Percentiles rank a stretch among this genome's conserved stretches.
phyloP scores from a whole-genome alignment of 2,888 invertebrate species.

The Neoitamus cyanurus region DNA sequence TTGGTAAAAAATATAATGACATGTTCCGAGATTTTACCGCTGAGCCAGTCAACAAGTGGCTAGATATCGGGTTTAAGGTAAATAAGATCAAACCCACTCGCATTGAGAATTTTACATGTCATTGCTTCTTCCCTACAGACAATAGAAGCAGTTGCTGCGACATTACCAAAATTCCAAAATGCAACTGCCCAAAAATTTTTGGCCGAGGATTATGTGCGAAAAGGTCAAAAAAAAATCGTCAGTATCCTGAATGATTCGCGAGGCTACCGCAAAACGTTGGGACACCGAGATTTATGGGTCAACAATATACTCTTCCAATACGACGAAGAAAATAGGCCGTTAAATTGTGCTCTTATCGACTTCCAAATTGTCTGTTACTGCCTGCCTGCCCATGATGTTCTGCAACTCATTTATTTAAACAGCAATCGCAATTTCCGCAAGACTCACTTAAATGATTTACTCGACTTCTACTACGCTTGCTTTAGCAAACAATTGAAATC shows the following conservation, averaged over 20 bases:
- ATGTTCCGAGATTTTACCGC: neutral
- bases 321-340: conserved; percentile 54
- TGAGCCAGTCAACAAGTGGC: conserved; percentile 17
- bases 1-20: conserved; percentile 42
- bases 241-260: conserved; percentile 58
- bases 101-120: neutral
- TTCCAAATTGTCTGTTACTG: conserved; percentile 70
- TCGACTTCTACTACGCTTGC: conserved; percentile 65
- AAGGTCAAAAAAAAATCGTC: conserved; percentile 55
- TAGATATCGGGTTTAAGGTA: conserved; percentile 43
- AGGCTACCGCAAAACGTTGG: conserved; percentile 66
- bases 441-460: conserved; percentile 60
- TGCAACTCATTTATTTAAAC: conserved; percentile 67
- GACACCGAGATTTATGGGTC: conserved; percentile 65
- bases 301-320: conserved; percentile 63
- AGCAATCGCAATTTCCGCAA: conserved; percentile 62
- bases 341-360: conserved; percentile 68
- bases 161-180: conserved; percentile 57
- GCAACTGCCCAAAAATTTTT: conserved; percentile 56
- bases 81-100: neutral
- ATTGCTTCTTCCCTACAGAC: neutral
- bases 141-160: neutral
- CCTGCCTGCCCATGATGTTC: conserved; percentile 70
- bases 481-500: conserved; percentile 57
- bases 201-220: conserved; percentile 55